Base-by-base conservation (phyloP, 2,113 vertebrate genomes). In the Tamias sibiricus region DNA sequence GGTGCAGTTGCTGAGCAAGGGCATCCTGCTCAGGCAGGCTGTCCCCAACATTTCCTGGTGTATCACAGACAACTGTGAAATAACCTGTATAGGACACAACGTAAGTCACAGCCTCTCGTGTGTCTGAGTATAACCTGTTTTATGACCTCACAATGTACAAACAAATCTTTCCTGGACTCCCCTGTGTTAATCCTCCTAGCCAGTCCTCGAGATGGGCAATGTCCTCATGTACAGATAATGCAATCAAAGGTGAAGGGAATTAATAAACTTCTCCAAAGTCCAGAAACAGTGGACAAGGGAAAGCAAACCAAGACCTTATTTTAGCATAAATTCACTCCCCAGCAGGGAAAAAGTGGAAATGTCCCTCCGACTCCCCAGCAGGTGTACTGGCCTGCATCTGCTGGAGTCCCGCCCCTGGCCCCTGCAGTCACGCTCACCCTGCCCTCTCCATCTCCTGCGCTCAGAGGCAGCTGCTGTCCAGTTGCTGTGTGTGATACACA, bases 401-500 rank as follows among this genome's bases (percentile, higher is more conserved):
- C 47, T 49, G 16, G 42, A 42, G 14, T 44, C 52, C 59, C 62
- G 35, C 28, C 1, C 22, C 11, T 0, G 0, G 2, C 12, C 44
- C 81, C 74, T 16, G 9, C n/a, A 77, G 22, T 37, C 47, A 42
- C 20, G 40, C 64, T 52, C 44, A 8, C 49, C 47, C 30, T 62
- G 28, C 35, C 59, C 24, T 26, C 64, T 37, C 82, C 32, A 30
- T 42, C 28, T 30, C 42, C 52, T 12, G 40, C n/a, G 72, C 13
- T 79, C 17, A 22, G 35, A 13, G 22, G 32, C 19, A 35, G n/a
- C 81, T 26, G 16, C 49, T 3, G 16, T 0, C 32, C 8, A 69
- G 64, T 30, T 8, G 3, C 13, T 1, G 19, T 2, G 0, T 19
- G 8, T 52, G 6, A 71, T 2, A 0, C 2, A 75, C 69, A 37